phyloP scores from a whole-genome alignment of 30 jellyfish, hydroid and myxozoan species.

The Phacellophora camtschatica region DNA sequence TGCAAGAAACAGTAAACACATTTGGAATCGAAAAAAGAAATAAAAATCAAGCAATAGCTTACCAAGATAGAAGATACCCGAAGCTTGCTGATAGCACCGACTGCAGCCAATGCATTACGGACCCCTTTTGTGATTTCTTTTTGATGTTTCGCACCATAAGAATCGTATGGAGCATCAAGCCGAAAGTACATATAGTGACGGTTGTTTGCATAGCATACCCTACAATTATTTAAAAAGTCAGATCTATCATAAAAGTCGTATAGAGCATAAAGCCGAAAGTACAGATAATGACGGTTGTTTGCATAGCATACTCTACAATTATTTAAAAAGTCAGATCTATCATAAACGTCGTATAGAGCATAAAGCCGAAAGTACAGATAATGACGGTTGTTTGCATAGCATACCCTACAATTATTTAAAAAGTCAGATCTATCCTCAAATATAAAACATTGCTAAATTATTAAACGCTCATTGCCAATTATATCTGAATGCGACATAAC shows the following conservation, averaged over 20 bases:
- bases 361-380: slow-evolving; percentile 65
- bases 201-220: slow-evolving; percentile 45
- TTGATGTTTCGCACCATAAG: slow-evolving; percentile 9
- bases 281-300: too few relatives aligned
- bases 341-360: slow-evolving; percentile 22
- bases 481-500: too few relatives aligned
- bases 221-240: not conserved
- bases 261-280: not conserved
- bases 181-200: slow-evolving; percentile 77
- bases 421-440: too few relatives aligned
- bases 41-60: not conserved
- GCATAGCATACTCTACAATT: too few relatives aligned
- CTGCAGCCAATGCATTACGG: slow-evolving; percentile 27
- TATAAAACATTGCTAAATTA: too few relatives aligned
- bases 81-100: slow-evolving; percentile 38
- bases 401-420: too few relatives aligned
- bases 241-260: not conserved
- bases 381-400: slow-evolving; percentile 61
- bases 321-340: too few relatives aligned
- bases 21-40: not conserved
- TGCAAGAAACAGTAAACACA: too few relatives aligned
- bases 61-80: slow-evolving; percentile 66
- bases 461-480: too few relatives aligned
- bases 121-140: slow-evolving; percentile 15
- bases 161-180: slow-evolving; percentile 17